Conservation (phyloP, 2,888 invertebrate species). For the Argynnis bischoffii region DNA sequence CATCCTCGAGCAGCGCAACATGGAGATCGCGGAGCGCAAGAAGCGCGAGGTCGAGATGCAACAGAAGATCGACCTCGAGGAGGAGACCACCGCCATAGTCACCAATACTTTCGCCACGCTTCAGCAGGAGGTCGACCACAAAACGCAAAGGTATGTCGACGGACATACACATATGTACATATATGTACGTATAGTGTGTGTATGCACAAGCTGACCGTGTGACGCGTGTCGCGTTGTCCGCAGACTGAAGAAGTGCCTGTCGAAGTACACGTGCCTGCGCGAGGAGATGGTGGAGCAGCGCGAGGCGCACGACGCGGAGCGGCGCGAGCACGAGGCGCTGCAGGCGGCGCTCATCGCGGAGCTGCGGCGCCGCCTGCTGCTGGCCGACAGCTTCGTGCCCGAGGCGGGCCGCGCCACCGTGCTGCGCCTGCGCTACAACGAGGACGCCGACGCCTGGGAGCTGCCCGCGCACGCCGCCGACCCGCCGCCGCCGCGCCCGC, state of each 20-base stretch:
- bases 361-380: conserved; percentile 87
- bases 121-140: conserved; percentile 98
- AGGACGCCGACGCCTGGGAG: conserved; percentile 66
- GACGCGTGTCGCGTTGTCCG: not conserved
- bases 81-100: conserved; percentile 95
- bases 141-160: conserved; percentile 86
- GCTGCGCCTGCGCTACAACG: conserved; percentile 58
- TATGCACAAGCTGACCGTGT: no score
- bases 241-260: conserved; percentile 94
- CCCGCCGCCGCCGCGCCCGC: conserved; percentile 81
- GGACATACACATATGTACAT: fast-evolving
- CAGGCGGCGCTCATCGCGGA: conserved; percentile 89
- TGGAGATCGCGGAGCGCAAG: conserved; percentile 95
- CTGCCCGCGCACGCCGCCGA: conserved; percentile 57
- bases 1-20: conserved; percentile 89
- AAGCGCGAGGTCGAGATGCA: conserved; percentile 95
- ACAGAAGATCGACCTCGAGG: conserved; percentile 95
- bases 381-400: conserved; percentile 95
- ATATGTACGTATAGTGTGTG: not conserved
- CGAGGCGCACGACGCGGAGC: conserved; percentile 94
- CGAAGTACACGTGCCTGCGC: conserved; percentile 86
- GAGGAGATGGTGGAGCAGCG: conserved; percentile 78
- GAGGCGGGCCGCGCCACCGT: conserved; percentile 59
- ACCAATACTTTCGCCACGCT: conserved; percentile 94
- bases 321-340: conserved; percentile 93